Base-by-base conservation (phyloP, 2,888 invertebrate genomes). In the Polymixis lichenea region DNA sequence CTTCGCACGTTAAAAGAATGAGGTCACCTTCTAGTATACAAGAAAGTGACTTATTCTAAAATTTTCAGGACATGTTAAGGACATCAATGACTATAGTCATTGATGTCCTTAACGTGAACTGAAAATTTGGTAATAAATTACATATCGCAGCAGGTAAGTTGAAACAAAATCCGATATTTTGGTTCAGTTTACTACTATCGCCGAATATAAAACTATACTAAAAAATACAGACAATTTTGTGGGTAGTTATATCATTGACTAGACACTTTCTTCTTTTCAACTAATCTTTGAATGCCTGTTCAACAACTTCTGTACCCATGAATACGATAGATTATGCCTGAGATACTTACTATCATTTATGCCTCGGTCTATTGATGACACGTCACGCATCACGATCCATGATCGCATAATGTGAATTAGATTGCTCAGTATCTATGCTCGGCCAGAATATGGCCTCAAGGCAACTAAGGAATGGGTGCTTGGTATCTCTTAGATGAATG, bases 331-430 rank as follows among this genome's bases (percentile, higher is more conserved):
- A 46, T 19, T 51, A 65, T 28, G 5, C 15, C 28, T 28, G 2
- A 46, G n/a, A 15, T 49, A 25, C 32, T 70, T 13, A 6, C 6
- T 51, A 51, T 19, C 28, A 76, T 43, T 77, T 53, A 38, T 75
- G 56, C 7, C 38, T 56, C 11, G 25, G 25, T 56, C 56, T 69
- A 28, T 51, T 70, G 71, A 78, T 43, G 53, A 78, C 25, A 53
- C 74, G 25, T 51, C 74, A 80, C 74, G 25, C 73, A 73, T 65
- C 64, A 49, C 17, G 55, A 55, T 73, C 43, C 15, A 70, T 19
- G 56, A 15, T 51, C 53, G 32, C 46, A 46, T 73, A 73, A 65
- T 78, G 74, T 32, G 43, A 51, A 49, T 73, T 58, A 51, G n/a
- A 65, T 65, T 64, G 61, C 61, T 49, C 46, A 75, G 66, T 46